These are phyloP conservation scores for Elephas maximus DNA, from an alignment of 2,113 vertebrate species.

Conservation along the genomic window DNA sequence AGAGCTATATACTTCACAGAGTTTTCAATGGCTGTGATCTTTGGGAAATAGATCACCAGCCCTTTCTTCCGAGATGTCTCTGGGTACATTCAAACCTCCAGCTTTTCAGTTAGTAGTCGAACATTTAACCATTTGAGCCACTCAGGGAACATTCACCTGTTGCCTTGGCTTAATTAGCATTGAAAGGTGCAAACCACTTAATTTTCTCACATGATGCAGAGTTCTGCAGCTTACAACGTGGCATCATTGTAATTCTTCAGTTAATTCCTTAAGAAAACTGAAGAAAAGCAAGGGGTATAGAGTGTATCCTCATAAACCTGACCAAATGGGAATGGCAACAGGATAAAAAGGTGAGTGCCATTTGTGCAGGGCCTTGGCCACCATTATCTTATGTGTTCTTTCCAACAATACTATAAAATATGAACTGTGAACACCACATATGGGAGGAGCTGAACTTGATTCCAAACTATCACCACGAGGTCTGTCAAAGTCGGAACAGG, in stretches of 20 bases:
- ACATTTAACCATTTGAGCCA: background rate
- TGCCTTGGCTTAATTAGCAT: background rate
- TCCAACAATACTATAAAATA: fast-evolving
- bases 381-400: fast-evolving
- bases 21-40: background rate
- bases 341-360: too few relatives aligned
- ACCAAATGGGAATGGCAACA: background rate
- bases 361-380: fast-evolving
- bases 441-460: background rate
- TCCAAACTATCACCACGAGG: background rate
- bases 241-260: background rate
- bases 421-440: fast-evolving
- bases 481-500: background rate
- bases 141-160: background rate
- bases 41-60: background rate
- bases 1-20: background rate
- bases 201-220: background rate
- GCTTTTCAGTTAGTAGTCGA: background rate
- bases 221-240: background rate
- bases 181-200: background rate
- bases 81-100: background rate
- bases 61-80: background rate
- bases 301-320: background rate
- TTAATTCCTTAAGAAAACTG: background rate
- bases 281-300: background rate